Percentiles rank a stretch among this genome's conserved stretches.
Conservation (phyloP, 2,113 vertebrate genomes). For the Platanista minor region DNA sequence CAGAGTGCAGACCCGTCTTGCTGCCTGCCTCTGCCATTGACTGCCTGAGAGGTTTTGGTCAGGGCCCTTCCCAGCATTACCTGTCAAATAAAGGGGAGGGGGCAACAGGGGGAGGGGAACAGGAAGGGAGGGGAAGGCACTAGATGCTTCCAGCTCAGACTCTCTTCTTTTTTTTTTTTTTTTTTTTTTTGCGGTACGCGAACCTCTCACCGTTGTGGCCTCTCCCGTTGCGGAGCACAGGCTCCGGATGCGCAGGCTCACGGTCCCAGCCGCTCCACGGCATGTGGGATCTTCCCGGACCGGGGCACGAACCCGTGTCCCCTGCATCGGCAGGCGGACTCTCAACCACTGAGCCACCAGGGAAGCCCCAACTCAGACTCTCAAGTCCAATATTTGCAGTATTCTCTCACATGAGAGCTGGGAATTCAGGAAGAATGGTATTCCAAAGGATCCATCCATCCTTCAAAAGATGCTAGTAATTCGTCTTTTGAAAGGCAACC, state of each 20-base stretch:
- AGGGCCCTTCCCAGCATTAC: neutral
- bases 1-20: neutral
- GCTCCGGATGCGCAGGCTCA: no score
- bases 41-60: neutral
- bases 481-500: conserved; percentile 44
- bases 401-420: neutral
- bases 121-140: accelerated
- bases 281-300: no score
- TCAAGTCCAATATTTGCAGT: neutral
- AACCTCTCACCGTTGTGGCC: no score
- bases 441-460: conserved; percentile 31
- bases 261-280: no score
- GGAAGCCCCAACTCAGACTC: neutral
- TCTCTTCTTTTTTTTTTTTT: no score
- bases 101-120: accelerated
- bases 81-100: neutral
- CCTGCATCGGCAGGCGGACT: no score
- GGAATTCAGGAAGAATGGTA: neutral
- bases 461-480: conserved; percentile 46
- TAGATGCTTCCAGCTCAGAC: neutral
- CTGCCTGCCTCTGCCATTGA: neutral
- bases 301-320: no score
- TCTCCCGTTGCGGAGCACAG: no score
- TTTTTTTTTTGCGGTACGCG: no score
- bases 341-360: no score